phyloP scores from a whole-genome alignment of 2,113 vertebrate genomes.

The Lates calcarifer region DNA sequence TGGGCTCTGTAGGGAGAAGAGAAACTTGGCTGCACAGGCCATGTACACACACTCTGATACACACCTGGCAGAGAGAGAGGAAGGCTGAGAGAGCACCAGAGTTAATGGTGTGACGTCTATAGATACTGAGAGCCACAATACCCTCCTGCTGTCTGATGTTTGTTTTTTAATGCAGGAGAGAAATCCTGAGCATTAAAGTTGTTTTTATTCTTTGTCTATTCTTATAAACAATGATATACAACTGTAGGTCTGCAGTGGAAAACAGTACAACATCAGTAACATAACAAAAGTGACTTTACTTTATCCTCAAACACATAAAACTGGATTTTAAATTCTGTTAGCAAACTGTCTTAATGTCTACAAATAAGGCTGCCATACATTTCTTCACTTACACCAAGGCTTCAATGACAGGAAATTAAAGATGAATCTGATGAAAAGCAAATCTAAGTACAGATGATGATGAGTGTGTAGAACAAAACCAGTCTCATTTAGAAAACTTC shows the following conservation, averaged over 20 bases:
- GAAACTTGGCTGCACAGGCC: slow-evolving; percentile 40
- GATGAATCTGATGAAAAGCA: too few species aligned
- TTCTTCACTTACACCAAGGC: too few species aligned
- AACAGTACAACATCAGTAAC: not conserved
- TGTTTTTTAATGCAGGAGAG: too few species aligned
- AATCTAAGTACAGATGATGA: too few species aligned
- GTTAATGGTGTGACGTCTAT: not conserved
- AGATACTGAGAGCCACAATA: not conserved
- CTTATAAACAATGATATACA: not conserved
- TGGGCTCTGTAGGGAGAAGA: slow-evolving; percentile 51
- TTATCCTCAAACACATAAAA: not conserved
- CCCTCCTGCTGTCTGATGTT: not conserved
- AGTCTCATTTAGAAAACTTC: too few species aligned
- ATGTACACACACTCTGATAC: slow-evolving; percentile 36
- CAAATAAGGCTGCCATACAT: not conserved
- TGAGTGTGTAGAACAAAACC: too few species aligned
- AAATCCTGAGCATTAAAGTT: not conserved
- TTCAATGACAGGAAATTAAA: too few species aligned
- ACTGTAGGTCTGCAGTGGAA: not conserved
- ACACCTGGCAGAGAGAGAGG: slow-evolving; percentile 49
- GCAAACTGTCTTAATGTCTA: not conserved
- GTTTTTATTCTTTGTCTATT: not conserved
- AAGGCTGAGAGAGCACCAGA: slow-evolving; percentile 4
- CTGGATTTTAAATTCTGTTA: not conserved
- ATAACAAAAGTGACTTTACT: not conserved